Evolutionary conservation across 64 coral and sea anemone genomes (phyloP), one percentile per base, ranked within the genome.

Genomic region (Montipora foliosa): DNA sequence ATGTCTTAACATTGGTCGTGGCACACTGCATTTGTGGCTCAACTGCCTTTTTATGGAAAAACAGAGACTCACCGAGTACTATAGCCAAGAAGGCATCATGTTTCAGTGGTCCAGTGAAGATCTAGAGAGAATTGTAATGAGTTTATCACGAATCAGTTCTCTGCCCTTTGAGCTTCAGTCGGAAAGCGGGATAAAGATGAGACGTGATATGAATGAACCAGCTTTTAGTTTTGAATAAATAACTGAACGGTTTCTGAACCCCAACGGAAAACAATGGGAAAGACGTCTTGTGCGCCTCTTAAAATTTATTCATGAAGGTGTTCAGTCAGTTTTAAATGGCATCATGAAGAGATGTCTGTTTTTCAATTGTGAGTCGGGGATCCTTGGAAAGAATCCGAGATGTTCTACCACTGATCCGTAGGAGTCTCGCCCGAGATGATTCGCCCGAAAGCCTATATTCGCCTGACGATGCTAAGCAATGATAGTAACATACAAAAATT

Each of bases 161-260:
- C 66, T 86, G 5, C 66, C 44, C 45, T 86, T 86, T 24, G 46
- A 86, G 19, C 62, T 86, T 9, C 45, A 86, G 46, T 69, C 67
- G 1, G 82, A 86, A 22, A 71, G 16, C 14, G 70, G 82, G 82
- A 72, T 86, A 3, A 86, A 71, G n/a, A 51, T 13, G 29, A 11
- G 17, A 5, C 5, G 19, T 11, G 46, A 49, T 47, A 8, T 51
- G 9, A 49, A 72, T 49, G 8, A 20, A 14, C 46, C 19, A 86
- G 62, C 82, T 49, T 86, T 86, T 13, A 21, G 62, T 47, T 86
- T 86, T 86, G 82, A 86, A 86, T 86, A 12, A 83, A 15, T 16
- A 64, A 64, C 61, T 64, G 61, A 64, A 11, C 5, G 4, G 52
- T 55, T 55, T 55, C 10, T 37, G 37, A 37, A 2, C 37, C 37